Evolutionary conservation across 2,113 vertebrate genomes (phyloP), one percentile per base, ranked within the genome.

Genomic region (Poeciliopsis retropinna): DNA sequence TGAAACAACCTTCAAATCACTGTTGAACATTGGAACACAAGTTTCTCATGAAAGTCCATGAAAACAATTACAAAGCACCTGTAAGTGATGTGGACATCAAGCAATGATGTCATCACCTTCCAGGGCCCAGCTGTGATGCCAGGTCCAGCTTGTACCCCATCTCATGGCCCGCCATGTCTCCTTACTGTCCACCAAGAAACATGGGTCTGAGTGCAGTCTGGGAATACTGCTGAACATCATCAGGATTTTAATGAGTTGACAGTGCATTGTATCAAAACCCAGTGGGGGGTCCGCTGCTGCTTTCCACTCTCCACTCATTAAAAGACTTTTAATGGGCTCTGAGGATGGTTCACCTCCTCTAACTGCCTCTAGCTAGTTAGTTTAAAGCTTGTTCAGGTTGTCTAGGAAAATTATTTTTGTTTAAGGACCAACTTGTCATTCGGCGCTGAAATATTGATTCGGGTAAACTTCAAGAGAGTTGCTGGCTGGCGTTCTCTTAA

Each of bases 171-270:
- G 2, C 34, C 10, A 54, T 37, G 73, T 76, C 10, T 47, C 78
- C 62, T 17, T 67, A 70, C 64, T 30, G 32, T 84, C 82, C 44
- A 12, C 69, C n/a, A 82, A 79, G 83, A 73, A 68, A 82, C 87
- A 83, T 34, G 76, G 78, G 83, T 81, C 81, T 84, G 69, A 15
- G 76, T 28, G 64, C 71, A 64, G 75, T 80, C 79, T 66, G 31
- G 76, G 75, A 86, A 81, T 67, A 73, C 61, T 44, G 3, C 79
- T 72, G 72, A 86, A 76, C 73, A 69, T 90, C 89, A 91, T 91
- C 81, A 91, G 80, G 88, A 86, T 86, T 37, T 92, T 92, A 93
- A 93, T 91, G 91, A 93, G 86, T 85, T 78, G 84, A 89, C 85
- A 80, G 84, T 14, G 76, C 87, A 89, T 92, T 91, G 89, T 91